phyloP scores from a whole-genome alignment of 2,113 vertebrate species.

The Trematocara marginatum region DNA sequence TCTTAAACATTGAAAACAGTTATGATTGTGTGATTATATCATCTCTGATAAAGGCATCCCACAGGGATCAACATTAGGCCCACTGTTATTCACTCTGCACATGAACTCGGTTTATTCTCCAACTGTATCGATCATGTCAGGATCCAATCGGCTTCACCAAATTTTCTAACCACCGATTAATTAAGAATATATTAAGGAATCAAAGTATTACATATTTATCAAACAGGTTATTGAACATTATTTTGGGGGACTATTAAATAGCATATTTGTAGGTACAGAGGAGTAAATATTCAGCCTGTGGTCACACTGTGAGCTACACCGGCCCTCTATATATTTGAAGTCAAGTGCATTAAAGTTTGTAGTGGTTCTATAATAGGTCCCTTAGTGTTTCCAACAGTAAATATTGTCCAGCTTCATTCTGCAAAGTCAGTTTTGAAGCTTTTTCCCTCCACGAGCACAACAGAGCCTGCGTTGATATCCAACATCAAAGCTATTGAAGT shows the following conservation, averaged over 20 bases:
- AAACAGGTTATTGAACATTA: not conserved
- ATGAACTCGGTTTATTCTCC: not conserved
- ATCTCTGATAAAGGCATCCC: not conserved
- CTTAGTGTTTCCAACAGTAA: not conserved
- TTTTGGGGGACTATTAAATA: not conserved
- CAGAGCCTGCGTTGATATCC: not conserved
- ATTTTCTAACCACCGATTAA: not conserved
- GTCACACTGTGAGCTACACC: not conserved
- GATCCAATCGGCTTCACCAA: not conserved
- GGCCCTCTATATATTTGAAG: not conserved
- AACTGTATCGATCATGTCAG: not conserved
- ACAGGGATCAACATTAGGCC: not conserved
- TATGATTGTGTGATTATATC: rapidly evolving
- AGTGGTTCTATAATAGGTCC: not conserved
- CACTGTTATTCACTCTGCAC: not conserved
- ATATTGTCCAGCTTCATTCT: not conserved
- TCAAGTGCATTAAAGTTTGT: not conserved
- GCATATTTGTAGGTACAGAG: not conserved
- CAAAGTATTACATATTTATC: not conserved
- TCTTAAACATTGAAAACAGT: not conserved
- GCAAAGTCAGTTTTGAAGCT: not conserved
- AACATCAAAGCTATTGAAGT: not conserved
- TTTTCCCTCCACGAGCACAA: rapidly evolving
- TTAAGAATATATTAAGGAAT: not conserved
- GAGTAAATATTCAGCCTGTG: not conserved